Conservation (phyloP, 1,140 invertebrate species). For the Brachionus manjavacas region DNA sequence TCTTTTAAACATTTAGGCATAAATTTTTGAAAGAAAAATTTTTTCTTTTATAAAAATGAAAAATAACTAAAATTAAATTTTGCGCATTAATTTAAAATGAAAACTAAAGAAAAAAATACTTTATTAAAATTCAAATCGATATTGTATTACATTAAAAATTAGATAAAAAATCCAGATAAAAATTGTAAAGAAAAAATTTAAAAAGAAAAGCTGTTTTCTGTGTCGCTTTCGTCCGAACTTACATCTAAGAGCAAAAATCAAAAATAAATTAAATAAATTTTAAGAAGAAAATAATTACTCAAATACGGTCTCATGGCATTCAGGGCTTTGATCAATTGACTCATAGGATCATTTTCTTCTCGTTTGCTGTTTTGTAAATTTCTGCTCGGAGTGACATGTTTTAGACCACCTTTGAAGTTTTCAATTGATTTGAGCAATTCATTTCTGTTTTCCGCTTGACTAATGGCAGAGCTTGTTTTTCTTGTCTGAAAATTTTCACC, state of each 20-base stretch:
- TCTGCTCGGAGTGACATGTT: background rate
- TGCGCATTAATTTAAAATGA: background rate
- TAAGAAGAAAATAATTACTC: constrained; percentile 1
- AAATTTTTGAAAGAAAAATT: no score
- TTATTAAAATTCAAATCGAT: background rate
- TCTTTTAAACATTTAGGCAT: no score
- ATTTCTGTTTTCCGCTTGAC: background rate
- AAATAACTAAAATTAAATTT: background rate
- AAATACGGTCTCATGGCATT: constrained; percentile 13
- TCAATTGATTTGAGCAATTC: constrained; percentile 25
- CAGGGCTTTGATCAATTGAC: background rate
- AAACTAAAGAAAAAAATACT: background rate
- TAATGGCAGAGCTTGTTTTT: background rate
- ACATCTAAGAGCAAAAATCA: background rate
- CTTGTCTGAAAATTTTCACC: background rate
- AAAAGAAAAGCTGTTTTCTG: constrained; percentile 17
- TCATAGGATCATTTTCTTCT: background rate
- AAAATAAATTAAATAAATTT: background rate
- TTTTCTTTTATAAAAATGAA: no score
- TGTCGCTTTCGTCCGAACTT: constrained; percentile 18
- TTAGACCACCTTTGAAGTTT: constrained; percentile 24
- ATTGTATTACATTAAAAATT: background rate
- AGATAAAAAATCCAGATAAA: background rate
- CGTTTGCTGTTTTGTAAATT: background rate
- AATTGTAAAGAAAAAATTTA: background rate